These are phyloP conservation scores for Sula dactylatra DNA, from an alignment of 2,113 vertebrate species.

Conservation along the genomic window DNA sequence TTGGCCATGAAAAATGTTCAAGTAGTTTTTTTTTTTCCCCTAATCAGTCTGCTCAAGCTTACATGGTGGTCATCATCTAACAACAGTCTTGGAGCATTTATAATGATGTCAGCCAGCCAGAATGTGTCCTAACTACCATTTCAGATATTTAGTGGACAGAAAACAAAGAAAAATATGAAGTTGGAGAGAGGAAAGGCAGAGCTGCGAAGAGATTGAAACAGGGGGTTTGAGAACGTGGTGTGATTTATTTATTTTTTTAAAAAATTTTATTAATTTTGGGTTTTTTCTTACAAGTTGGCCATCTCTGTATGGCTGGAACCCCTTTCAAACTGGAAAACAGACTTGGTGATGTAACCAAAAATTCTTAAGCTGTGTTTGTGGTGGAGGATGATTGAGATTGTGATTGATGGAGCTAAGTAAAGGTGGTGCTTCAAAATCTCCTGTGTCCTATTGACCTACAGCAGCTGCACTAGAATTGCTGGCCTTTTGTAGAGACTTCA, in stretches of 20 bases:
- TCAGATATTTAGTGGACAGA: not conserved
- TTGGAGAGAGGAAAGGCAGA: not conserved
- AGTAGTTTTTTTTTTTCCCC: rapidly evolving
- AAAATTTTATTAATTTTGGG: not conserved
- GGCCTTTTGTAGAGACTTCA: not conserved
- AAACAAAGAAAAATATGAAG: not conserved
- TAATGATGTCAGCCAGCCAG: not conserved
- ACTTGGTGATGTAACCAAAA: not conserved
- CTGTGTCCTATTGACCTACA: not conserved
- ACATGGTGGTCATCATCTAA: not conserved
- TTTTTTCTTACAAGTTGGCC: not conserved
- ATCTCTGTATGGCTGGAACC: not conserved
- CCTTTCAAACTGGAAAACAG: not conserved
- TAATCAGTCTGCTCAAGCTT: not conserved
- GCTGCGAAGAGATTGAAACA: not conserved
- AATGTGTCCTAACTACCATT: not conserved
- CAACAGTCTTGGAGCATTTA: not conserved
- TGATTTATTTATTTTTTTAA: too few relatives aligned
- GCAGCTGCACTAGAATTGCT: not conserved
- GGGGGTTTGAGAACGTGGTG: not conserved
- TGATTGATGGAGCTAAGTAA: not conserved
- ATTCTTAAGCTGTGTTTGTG: not conserved
- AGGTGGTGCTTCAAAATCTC: not conserved
- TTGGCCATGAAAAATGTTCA: not conserved
- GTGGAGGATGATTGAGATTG: not conserved